Base-by-base conservation (phyloP, 2,113 vertebrate species). In the Spea multiplicata region DNA sequence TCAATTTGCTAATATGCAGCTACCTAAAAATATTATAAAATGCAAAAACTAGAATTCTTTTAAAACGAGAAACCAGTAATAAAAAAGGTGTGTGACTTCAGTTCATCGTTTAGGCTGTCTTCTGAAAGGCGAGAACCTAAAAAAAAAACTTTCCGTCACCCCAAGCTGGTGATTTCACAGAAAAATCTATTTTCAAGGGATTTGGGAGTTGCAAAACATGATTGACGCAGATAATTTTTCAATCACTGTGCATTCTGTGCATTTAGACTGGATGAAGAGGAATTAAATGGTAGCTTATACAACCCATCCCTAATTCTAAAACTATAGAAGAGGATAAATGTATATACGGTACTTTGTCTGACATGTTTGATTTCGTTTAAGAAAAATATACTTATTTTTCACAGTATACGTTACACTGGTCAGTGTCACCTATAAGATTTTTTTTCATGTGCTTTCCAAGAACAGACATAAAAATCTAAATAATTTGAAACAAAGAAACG, bases 171-270 rank as follows among this genome's bases (percentile, higher is more conserved):
- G 45, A 76, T 61, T 68, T 68, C 66, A n/a, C 66, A 76, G 52
- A 30, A 13, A 77, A 77, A 70, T 62, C 61, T 62, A 44, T 49
- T 62, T 61, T 70, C 16, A 30, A 62, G 17, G 66, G 55, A 52
- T 52, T 76, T 69, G 53, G 44, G 66, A 12, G 75, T 10, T 49
- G 66, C 48, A 59, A 53, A 47, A 77, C n/a, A 52, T 76, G 67
- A 77, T 62, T 61, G 75, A 77, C 75, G 30, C 52, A 69, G 75
- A 70, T 70, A 9, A 76, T 69, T 69, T 61, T 44, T 76, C 66
- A n/a, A 48, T 70, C 57, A 14, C 44, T 44, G 44, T 59, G 53
- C n/a, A n/a, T n/a, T n/a, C n/a, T n/a, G n/a, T n/a, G n/a, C 67
- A 45, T 71, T 68, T 69, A 55, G 59, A 14, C 46, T 77, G 55